Percentiles rank a stretch among this genome's conserved stretches.
Evolutionary conservation across 2,113 vertebrate genomes (phyloP).

Genomic region (Brienomyrus brachyistius): DNA sequence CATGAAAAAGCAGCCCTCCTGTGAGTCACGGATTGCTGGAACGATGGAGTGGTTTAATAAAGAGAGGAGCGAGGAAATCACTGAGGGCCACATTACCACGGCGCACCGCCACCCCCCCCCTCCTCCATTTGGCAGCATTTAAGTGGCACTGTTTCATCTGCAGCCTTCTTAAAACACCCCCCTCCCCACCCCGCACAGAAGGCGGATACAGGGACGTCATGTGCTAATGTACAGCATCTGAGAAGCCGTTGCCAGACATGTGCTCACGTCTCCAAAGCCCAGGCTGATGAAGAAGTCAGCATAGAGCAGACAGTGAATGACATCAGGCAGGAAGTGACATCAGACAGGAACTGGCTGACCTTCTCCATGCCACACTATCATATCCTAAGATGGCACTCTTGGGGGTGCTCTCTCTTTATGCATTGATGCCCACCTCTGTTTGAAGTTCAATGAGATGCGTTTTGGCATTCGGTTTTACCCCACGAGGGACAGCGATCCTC

Average conservation of each 20-base stretch:
- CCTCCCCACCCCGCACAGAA: too few relatives aligned
- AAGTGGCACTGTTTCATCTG: neutral
- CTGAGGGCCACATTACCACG: neutral
- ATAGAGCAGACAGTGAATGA: neutral
- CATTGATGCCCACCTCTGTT: neutral
- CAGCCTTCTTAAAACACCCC: neutral
- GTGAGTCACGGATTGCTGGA: neutral
- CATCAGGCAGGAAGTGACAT: neutral
- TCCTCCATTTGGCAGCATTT: neutral
- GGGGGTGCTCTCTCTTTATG: neutral
- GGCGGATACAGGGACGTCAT: neutral
- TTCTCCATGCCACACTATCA: neutral
- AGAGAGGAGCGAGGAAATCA: neutral
- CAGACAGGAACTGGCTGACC: neutral
- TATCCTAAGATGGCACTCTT: neutral
- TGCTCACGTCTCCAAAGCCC: neutral
- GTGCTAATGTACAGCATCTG: neutral
- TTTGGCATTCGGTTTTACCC: neutral
- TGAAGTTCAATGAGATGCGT: neutral
- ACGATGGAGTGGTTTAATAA: slow-evolving; percentile 12
- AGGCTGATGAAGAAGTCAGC: neutral
- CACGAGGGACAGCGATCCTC: neutral
- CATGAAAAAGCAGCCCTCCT: neutral
- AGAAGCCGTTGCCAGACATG: neutral
- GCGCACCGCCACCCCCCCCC: neutral